A percentile compares a stretch with the other conserved stretches of the same genome.
Evolutionary conservation across 1,140 invertebrate genomes (phyloP).

Genomic region (Leptinotarsa defecta): DNA sequence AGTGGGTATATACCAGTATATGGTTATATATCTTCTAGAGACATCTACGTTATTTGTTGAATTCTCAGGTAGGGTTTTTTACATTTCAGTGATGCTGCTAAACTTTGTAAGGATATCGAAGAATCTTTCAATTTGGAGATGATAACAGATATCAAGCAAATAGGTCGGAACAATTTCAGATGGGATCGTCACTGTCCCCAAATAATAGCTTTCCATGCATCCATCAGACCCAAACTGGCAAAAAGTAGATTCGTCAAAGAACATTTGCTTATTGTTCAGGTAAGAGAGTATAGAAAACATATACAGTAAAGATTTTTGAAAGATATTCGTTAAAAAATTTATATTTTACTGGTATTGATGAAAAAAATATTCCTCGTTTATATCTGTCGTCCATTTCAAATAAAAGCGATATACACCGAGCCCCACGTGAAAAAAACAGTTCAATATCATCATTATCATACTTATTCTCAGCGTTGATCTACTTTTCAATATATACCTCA

Average conservation of each 20-base stretch:
- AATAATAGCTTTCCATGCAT: slow-evolving; percentile 69
- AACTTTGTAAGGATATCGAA: slow-evolving; percentile 42
- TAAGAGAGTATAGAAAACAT: slow-evolving; percentile 44
- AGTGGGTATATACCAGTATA: too few relatives aligned
- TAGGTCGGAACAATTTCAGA: slow-evolving; percentile 62
- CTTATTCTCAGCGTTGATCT: too few relatives aligned
- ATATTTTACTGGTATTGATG: too few relatives aligned
- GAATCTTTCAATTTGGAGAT: slow-evolving; percentile 40
- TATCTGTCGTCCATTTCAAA: too few relatives aligned
- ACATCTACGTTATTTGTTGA: not conserved
- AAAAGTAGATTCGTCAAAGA: slow-evolving; percentile 64
- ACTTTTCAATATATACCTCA: too few relatives aligned
- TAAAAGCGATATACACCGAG: too few relatives aligned
- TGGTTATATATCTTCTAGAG: too few relatives aligned
- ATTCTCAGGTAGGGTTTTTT: not conserved
- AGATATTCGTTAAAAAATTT: too few relatives aligned
- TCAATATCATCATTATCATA: too few relatives aligned
- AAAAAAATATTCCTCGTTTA: too few relatives aligned
- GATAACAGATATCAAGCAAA: slow-evolving; percentile 46
- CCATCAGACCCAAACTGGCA: slow-evolving; percentile 61
- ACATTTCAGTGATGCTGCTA: slow-evolving; percentile 43
- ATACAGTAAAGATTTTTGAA: too few relatives aligned
- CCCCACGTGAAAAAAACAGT: too few relatives aligned
- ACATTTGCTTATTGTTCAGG: slow-evolving; percentile 66
- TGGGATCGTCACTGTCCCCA: slow-evolving; percentile 74